Evolutionary conservation across 2,113 vertebrate species (phyloP), one percentile per base, ranked within the genome.

Genomic region (Odocoileus hemionus): DNA sequence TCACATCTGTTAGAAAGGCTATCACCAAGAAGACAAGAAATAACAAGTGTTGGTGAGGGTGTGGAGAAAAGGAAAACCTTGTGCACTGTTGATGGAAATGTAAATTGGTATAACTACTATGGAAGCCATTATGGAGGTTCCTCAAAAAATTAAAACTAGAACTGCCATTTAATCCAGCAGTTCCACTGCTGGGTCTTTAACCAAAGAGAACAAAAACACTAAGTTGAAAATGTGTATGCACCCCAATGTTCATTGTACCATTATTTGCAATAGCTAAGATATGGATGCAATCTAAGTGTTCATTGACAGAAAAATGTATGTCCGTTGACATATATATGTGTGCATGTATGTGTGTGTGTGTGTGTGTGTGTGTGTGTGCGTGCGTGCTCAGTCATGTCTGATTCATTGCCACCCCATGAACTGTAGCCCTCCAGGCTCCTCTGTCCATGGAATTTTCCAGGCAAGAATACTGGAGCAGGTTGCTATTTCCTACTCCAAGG

Each of bases 381-480:
- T 7, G 43, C 10, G 12, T 7, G 2, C 17, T 21, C n/a, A 36
- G 64, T 70, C 2, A 0, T 70, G 19, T 70, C 67, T 0, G 0
- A 70, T 19, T 70, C n/a, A 70, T 39, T 36, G 10, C 67, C 10
- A 70, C 10, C 67, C 67, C 19, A 39, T 70, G n/a, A 70, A 23
- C 67, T 70, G 19, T 70, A 70, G n/a, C n/a, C 19, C 67, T 39
- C 67, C 67, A 23, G 67, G n/a, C 67, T 39, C n/a, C 67, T 74
- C 19, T 74, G 67, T 39, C 67, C n/a, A 39, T 39, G 67, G 67
- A 74, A 39, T 74, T 74, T 74, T 74, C n/a, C 67, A 39, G n/a
- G 19, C 36, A 39, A 74, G 19, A 74, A 74, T 74, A 39, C 67
- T 74, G 19, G n/a, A 74, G 67, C 0, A 0, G n/a, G n/a, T 74